Evolutionary conservation across 2,888 invertebrate species (phyloP), one percentile per base, ranked within the genome.

Genomic region (Mycogona germanica): DNA sequence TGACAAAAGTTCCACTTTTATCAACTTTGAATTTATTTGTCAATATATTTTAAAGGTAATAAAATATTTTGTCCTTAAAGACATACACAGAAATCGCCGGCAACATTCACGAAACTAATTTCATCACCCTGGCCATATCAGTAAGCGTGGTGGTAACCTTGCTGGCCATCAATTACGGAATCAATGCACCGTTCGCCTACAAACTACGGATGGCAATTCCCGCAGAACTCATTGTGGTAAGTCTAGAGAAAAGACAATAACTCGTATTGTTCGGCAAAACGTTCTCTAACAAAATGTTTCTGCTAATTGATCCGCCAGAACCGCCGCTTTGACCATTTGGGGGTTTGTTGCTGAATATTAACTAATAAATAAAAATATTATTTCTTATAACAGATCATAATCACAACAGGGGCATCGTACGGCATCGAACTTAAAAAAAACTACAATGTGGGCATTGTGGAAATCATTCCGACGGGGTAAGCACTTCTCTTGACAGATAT

Each of bases 391-490:
- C 26, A 51, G 51, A 30, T 51, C 17, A 30, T 51, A 3, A 41
- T 40, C 7, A 51, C 51, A 4, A 89, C 88, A 0, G 62, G 81
- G 0, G 71, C 78, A 2, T 85, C 87, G 0, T 75, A 76, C 60
- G 78, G 75, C 62, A 69, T 74, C 30, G 69, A 77, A 19, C 72
- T 88, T 3, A 67, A 77, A 12, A 70, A 69, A 2, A 65, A 66
- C 0, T 84, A 78, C 66, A 72, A 76, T 1, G 75, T 91, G 35
- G 72, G 72, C 2, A 75, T 80, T 3, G 82, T 91, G 3, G 85
- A 85, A 9, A 66, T 78, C 55, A 86, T 91, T 65, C 87, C 89
- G 54, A 82, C 82, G 32, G 89, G 89, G 88, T 88, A 70, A 76
- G 76, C 67, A 40, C n/a, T 19, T 48, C n/a, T n/a, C n/a, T n/a